These are phyloP conservation scores for Ophiodon elongatus DNA, from an alignment of 2,113 vertebrate genomes.

Conservation along the genomic window DNA sequence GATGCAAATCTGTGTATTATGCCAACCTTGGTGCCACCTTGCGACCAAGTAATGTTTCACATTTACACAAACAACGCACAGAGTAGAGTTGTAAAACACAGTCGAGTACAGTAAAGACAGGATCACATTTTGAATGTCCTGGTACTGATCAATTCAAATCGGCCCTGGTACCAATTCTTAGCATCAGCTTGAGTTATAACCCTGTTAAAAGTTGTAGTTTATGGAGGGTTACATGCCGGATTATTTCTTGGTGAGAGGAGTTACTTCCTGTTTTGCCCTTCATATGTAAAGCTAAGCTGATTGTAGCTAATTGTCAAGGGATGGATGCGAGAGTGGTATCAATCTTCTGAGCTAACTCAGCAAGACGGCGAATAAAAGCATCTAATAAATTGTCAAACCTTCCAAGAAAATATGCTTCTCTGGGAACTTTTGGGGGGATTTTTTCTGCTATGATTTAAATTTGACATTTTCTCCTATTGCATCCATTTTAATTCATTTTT, in stretches of 20 bases:
- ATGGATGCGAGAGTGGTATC: background rate
- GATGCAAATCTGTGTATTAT: too few relatives aligned
- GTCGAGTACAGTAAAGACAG: too few relatives aligned
- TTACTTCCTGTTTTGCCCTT: background rate
- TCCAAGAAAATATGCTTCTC: background rate
- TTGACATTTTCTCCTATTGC: background rate
- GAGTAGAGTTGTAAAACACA: too few relatives aligned
- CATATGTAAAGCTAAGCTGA: background rate
- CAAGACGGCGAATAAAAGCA: background rate
- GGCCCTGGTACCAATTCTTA: too few relatives aligned
- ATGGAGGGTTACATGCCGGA: background rate
- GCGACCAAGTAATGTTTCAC: too few relatives aligned
- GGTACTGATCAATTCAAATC: too few relatives aligned
- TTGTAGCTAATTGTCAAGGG: background rate
- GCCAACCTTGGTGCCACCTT: too few relatives aligned
- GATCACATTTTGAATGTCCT: too few relatives aligned
- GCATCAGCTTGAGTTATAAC: background rate
- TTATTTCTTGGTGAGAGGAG: background rate
- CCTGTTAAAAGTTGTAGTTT: background rate
- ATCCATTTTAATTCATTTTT: background rate
- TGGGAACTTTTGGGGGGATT: background rate
- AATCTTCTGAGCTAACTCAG: background rate
- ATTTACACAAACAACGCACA: too few relatives aligned
- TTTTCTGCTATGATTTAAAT: background rate
- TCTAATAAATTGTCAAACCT: background rate